Base-by-base conservation (phyloP, 2,888 invertebrate species). In the Argynnis bischoffii region DNA sequence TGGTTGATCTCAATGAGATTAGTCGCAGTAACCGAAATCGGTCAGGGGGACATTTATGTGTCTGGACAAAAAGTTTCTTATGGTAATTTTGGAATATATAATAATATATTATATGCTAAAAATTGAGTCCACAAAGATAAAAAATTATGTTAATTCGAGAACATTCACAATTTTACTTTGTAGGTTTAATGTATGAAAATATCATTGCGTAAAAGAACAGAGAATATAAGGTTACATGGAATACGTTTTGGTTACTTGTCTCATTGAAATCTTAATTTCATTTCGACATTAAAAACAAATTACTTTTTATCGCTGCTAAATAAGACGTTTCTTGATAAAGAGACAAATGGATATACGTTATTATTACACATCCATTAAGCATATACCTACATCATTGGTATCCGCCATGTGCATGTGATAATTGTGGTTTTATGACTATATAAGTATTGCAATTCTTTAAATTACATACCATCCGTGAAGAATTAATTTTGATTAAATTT, bases 291-390 rank as follows among this genome's bases (percentile, higher is more conserved):
- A 70, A 74, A 74, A 74, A 72, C 70, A 67, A 73, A 74, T 73
- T 74, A 74, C 69, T 70, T 73, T 71, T 71, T 73, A 67, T 64
- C 64, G 69, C 64, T 57, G 50, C 54, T 73, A 73, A 74, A 76
- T 75, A 77, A 75, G 75, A 75, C 72, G 75, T 77, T 74, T 75
- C 76, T 75, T 73, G 73, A 73, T 76, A 77, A 75, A 77, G 76
- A 75, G 78, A 77, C 77, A 76, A 76, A 78, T 74, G 72, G 72
- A 73, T 72, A 75, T 76, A 76, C 75, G 75, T 72, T 74, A 78
- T 79, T 77, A 80, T 81, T 79, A 76, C 73, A 74, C 75, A 74
- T 76, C 73, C 78, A 79, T 81, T 79, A 80, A 73, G 67, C 72
- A 70, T 61, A 69, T 66, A 63, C 68, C 68, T 70, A 55, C 69